Evolutionary conservation across 2,113 vertebrate species (phyloP).

Genomic region (Myrmecophaga tridactyla): DNA sequence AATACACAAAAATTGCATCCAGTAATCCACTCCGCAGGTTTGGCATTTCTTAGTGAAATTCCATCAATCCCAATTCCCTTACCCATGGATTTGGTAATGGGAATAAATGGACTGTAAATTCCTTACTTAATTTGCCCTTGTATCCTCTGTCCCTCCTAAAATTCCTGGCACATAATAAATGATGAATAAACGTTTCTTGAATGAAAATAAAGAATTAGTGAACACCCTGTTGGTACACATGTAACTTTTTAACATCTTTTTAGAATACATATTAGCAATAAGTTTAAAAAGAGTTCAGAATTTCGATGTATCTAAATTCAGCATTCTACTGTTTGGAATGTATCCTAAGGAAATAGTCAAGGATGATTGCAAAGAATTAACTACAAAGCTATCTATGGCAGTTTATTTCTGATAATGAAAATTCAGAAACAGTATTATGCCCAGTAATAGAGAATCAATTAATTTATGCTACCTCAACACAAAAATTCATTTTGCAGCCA

Average conservation of each 20-base stretch:
- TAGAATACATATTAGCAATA: not conserved
- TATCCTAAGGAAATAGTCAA: constrained; percentile 27
- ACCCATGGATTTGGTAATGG: not conserved
- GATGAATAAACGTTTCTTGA: not conserved
- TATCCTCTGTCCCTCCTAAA: not conserved
- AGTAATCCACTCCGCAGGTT: not conserved
- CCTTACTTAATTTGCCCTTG: not conserved
- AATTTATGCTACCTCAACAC: not conserved
- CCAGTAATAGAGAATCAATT: not conserved
- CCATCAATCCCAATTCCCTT: not conserved
- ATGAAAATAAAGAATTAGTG: not conserved
- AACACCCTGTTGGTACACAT: not conserved
- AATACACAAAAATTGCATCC: no score
- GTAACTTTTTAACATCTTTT: not conserved
- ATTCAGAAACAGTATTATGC: constrained; percentile 15
- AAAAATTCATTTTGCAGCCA: not conserved
- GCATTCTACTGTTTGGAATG: not conserved
- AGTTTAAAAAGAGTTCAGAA: constrained; percentile 1
- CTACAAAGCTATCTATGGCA: not conserved
- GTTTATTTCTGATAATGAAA: constrained; percentile 43
- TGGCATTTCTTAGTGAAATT: not conserved
- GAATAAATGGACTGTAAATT: not conserved
- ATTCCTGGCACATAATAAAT: not conserved
- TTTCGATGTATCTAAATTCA: constrained; percentile 23
- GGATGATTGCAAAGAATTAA: constrained; percentile 12